phyloP scores from a whole-genome alignment of 1,140 invertebrate genomes.

The Sesamia nonagrioides region DNA sequence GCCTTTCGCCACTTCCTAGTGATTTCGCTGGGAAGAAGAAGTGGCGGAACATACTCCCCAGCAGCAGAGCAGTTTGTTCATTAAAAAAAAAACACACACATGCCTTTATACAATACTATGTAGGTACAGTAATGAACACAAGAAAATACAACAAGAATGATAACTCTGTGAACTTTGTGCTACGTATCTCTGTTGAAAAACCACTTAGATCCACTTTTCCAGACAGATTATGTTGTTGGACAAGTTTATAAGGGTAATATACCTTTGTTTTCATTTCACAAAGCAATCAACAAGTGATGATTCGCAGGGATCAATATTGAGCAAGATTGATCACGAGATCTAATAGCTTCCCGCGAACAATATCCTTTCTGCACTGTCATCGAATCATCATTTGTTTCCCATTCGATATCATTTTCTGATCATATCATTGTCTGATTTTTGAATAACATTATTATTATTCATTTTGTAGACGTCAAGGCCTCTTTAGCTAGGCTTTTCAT shows the following conservation, averaged over 20 bases:
- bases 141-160: too few relatives aligned
- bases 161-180: too few relatives aligned
- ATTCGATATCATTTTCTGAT: constrained; percentile 36
- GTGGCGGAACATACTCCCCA: too few relatives aligned
- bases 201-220: too few relatives aligned
- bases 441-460: background rate
- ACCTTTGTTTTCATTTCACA: constrained; percentile 20
- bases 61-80: too few relatives aligned
- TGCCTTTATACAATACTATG: too few relatives aligned
- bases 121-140: too few relatives aligned
- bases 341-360: constrained; percentile 40
- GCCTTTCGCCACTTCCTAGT: too few relatives aligned
- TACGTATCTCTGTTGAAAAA: too few relatives aligned
- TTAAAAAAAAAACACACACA: too few relatives aligned
- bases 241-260: background rate
- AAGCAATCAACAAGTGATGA: constrained; percentile 39
- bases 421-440: constrained; percentile 32
- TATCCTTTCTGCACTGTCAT: constrained; percentile 27
- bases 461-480: background rate
- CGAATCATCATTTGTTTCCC: constrained; percentile 21
- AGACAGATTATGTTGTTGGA: too few relatives aligned
- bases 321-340: constrained; percentile 35
- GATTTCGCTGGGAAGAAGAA: too few relatives aligned
- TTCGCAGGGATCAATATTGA: constrained; percentile 37
- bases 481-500: background rate